These are phyloP conservation scores for Nemotelus pantherinus DNA, from an alignment of 2,888 invertebrate genomes.

Conservation along the genomic window DNA sequence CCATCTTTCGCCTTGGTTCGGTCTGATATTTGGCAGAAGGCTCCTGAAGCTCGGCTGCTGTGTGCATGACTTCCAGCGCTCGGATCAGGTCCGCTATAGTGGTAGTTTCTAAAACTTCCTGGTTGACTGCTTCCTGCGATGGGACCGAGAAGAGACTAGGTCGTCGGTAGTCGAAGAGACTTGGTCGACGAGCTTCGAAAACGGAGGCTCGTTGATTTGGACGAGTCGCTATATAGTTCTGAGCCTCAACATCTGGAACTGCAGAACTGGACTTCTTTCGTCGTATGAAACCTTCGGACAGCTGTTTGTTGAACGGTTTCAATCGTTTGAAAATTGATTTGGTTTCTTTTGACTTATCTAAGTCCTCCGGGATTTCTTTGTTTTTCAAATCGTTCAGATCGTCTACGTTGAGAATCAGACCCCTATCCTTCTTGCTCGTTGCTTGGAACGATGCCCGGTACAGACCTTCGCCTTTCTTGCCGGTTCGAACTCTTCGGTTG, in stretches of 20 bases:
- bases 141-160: constrained; percentile 58
- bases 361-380: constrained; percentile 44
- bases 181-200: constrained; percentile 35
- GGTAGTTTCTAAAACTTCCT: constrained; percentile 77
- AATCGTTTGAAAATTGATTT: constrained; percentile 58
- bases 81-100: constrained; percentile 84
- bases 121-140: constrained; percentile 58
- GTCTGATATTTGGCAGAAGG: constrained; percentile 26
- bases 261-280: constrained; percentile 47
- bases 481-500: constrained; percentile 59
- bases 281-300: constrained; percentile 56
- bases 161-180: constrained; percentile 34
- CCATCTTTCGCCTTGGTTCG: constrained; percentile 67
- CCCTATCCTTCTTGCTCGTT: constrained; percentile 50
- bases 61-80: constrained; percentile 77
- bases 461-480: constrained; percentile 55
- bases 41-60: constrained; percentile 58
- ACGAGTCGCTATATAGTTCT: constrained; percentile 46
- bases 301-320: constrained; percentile 61
- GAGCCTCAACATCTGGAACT: constrained; percentile 36
- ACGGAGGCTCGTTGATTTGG: constrained; percentile 24
- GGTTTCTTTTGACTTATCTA: constrained; percentile 37
- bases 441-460: constrained; percentile 53
- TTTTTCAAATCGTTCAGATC: constrained; percentile 51
- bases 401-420: constrained; percentile 55